Evolutionary conservation across 2,888 invertebrate genomes (phyloP).

Genomic region (Leptarthrus brevirostris): DNA sequence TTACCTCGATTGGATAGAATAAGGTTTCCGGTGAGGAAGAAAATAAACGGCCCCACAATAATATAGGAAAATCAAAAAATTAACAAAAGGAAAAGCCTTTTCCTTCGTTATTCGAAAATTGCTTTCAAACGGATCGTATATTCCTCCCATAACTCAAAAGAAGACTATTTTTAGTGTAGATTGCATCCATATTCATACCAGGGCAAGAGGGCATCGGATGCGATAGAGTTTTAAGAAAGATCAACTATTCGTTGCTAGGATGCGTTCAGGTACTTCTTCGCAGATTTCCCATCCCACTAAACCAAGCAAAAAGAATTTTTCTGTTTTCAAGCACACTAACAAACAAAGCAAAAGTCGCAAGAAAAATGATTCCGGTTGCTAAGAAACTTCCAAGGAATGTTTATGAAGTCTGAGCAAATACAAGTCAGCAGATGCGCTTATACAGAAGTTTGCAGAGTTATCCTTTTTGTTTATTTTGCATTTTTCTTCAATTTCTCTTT

Average conservation of each 20-base stretch:
- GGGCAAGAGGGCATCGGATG: not conserved
- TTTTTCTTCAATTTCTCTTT: conserved; percentile 8
- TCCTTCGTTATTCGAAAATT: conserved; percentile 25
- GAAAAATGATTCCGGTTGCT: conserved; percentile 18
- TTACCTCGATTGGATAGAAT: conserved; percentile 33
- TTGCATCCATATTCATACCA: conserved; percentile 1
- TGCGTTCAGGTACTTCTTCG: conserved; percentile 21
- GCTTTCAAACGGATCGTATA: not conserved
- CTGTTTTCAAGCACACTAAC: not conserved
- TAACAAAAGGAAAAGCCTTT: conserved; percentile 29
- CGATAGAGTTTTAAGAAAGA: not conserved
- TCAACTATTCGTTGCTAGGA: conserved; percentile 1
- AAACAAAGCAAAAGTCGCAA: conserved; percentile 30
- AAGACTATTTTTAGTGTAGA: not conserved
- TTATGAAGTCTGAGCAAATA: conserved; percentile 42
- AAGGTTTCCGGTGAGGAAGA: not conserved
- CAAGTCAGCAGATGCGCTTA: conserved; percentile 29
- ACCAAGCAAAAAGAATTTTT: not conserved
- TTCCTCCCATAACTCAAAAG: not conserved
- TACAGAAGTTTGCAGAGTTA: conserved; percentile 25
- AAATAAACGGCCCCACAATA: conserved; percentile 5
- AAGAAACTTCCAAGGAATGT: conserved; percentile 28
- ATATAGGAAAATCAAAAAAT: conserved; percentile 19
- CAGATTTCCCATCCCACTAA: not conserved
- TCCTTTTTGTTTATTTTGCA: conserved; percentile 25